phyloP scores from a whole-genome alignment of 2,797 vertebrate species.

The Xenops minutus region DNA sequence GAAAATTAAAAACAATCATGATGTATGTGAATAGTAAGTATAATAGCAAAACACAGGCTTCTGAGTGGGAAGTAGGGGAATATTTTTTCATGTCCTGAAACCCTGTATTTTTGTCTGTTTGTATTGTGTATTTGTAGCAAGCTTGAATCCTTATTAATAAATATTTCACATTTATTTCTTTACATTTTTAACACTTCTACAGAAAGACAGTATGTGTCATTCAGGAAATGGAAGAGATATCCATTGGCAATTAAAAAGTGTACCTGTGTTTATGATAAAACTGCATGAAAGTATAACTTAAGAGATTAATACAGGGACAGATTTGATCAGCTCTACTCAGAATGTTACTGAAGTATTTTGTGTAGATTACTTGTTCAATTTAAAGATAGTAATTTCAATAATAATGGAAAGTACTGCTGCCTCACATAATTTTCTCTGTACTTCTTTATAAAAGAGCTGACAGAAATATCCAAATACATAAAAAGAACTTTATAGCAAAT shows the following conservation, averaged over 20 bases:
- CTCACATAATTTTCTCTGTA: background rate
- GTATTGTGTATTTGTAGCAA: background rate
- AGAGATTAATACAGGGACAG: background rate
- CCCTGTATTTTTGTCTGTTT: background rate
- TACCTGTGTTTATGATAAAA: background rate
- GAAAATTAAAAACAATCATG: accelerated
- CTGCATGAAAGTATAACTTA: background rate
- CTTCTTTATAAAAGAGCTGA: background rate
- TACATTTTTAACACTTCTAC: background rate
- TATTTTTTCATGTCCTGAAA: background rate
- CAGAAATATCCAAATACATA: background rate
- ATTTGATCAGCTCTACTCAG: background rate
- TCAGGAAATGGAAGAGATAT: background rate
- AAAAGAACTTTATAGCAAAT: background rate
- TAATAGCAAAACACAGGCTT: background rate
- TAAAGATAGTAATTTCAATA: background rate
- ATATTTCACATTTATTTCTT: background rate
- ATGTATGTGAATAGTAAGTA: background rate
- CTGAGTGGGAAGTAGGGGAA: background rate
- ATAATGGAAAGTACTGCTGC: background rate
- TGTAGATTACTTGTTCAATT: background rate
- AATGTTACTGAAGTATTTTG: background rate
- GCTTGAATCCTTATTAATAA: background rate
- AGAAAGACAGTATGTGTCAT: background rate
- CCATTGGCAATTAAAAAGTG: background rate